These are phyloP conservation scores for Diplodus puntazzo DNA, from an alignment of 2,797 vertebrate genomes.

Conservation along the genomic window DNA sequence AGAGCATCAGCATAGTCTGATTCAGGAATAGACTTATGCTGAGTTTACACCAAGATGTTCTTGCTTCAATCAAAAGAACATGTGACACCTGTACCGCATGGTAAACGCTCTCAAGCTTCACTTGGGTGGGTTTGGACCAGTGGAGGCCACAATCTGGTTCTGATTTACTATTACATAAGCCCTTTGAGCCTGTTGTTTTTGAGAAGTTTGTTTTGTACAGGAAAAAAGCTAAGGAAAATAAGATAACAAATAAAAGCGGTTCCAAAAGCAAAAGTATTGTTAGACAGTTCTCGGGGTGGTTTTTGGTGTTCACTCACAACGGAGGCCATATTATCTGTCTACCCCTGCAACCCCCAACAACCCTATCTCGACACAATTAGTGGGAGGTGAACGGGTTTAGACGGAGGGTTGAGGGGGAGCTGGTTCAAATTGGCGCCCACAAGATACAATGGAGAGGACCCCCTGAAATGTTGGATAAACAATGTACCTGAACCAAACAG, in stretches of 20 bases:
- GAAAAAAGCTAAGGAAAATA: conserved; percentile 60
- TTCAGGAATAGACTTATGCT: conserved; percentile 28
- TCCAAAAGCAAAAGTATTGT: conserved; percentile 70
- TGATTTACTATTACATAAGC: conserved; percentile 80
- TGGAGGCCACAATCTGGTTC: conserved; percentile 73
- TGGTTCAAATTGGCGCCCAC: conserved; percentile 37
- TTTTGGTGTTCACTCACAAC: conserved; percentile 40
- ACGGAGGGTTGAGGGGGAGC: conserved; percentile 37
- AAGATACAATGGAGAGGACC: conserved; percentile 52
- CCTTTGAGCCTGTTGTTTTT: conserved; percentile 70
- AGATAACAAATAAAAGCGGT: conserved; percentile 70
- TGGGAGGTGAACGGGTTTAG: conserved; percentile 66
- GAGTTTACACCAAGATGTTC: conserved; percentile 36
- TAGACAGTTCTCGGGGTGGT: conserved; percentile 61
- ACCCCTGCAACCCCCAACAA: conserved; percentile 35
- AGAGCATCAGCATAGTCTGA: conserved; percentile 24
- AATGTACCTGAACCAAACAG: conserved; percentile 57
- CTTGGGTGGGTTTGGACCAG: conserved; percentile 69
- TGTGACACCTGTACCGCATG: conserved; percentile 60
- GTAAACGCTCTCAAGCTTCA: conserved; percentile 52
- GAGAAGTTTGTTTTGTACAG: conserved; percentile 57
- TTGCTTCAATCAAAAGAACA: conserved; percentile 47
- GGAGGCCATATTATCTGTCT: conserved; percentile 36
- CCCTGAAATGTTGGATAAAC: conserved; percentile 53
- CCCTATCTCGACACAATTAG: conserved; percentile 55